Percentiles rank a stretch among this genome's conserved stretches.
Evolutionary conservation across 2,113 vertebrate genomes (phyloP).

Genomic region (Salvelinus alpinus): DNA sequence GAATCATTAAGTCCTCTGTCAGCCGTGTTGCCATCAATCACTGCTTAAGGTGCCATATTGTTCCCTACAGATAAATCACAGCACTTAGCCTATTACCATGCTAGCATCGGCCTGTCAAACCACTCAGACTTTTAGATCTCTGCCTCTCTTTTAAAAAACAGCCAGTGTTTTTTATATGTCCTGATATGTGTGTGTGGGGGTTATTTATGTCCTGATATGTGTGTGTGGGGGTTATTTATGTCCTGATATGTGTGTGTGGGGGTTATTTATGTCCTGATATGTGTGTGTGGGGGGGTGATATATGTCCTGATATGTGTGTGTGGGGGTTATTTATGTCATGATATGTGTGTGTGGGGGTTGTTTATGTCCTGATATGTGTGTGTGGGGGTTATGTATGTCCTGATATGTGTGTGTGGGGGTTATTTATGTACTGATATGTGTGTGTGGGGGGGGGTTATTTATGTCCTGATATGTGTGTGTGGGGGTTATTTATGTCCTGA

Average conservation of each 20-base stretch:
- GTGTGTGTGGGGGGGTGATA: background rate
- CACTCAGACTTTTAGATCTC: background rate
- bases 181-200: too few relatives aligned
- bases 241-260: background rate
- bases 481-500: too few relatives aligned
- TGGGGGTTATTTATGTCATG: too few relatives aligned
- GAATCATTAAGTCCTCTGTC: conserved; percentile 69
- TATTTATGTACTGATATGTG: too few relatives aligned
- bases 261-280: too few relatives aligned
- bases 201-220: background rate
- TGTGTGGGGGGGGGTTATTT: too few relatives aligned
- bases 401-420: too few relatives aligned
- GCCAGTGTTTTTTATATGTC: conserved; percentile 19
- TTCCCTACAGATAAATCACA: conserved; percentile 59
- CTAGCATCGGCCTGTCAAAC: conserved; percentile 40
- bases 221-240: too few relatives aligned
- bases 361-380: too few relatives aligned
- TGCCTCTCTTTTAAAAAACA: conserved; percentile 25
- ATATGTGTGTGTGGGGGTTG: background rate
- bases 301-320: background rate
- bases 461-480: too few relatives aligned
- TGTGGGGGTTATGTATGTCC: too few relatives aligned
- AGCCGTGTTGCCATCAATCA: conserved; percentile 66
- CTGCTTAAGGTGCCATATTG: conserved; percentile 49
- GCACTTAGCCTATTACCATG: conserved; percentile 51